Evolutionary conservation across 2,888 invertebrate genomes (phyloP).

Genomic region (Trissonchulus latispiculum): DNA sequence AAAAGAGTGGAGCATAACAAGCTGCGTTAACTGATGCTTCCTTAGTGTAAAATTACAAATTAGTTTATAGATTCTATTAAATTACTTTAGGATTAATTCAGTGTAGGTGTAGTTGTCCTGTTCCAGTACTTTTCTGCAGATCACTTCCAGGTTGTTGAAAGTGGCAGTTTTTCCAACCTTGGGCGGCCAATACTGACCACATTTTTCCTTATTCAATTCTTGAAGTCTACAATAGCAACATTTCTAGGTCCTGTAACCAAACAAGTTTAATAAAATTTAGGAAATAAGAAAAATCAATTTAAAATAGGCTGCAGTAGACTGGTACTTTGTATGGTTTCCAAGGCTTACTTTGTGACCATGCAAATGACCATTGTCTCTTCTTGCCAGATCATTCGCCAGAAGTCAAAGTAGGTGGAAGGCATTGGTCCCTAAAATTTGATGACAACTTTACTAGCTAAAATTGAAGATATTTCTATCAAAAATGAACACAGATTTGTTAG

Average conservation of each 20-base stretch:
- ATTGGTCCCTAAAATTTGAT: conserved; percentile 19
- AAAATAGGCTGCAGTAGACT: no score
- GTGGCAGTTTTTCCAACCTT: neutral
- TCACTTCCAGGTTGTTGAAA: neutral
- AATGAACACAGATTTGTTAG: no score
- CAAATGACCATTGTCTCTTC: conserved; percentile 30
- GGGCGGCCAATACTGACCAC: conserved; percentile 17
- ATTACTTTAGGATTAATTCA: conserved; percentile 1
- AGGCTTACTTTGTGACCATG: conserved; percentile 24
- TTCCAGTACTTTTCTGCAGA: conserved; percentile 1
- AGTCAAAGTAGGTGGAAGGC: conserved; percentile 18
- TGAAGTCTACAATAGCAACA: neutral
- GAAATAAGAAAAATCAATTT: no score
- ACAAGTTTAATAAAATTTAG: no score
- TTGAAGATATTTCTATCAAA: no score
- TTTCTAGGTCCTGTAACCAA: no score
- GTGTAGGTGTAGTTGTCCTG: conserved; percentile 1
- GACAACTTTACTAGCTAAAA: no score
- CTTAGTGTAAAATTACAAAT: no score
- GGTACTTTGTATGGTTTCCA: no score
- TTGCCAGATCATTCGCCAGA: conserved; percentile 33
- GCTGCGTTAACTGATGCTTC: no score
- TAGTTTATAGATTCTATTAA: no score
- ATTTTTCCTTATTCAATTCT: conserved; percentile 10
- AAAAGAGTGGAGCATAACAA: no score